Evolutionary conservation across 2,888 invertebrate genomes (phyloP), one percentile per base, ranked within the genome.

Genomic region (Teinopalpus imperialis): DNA sequence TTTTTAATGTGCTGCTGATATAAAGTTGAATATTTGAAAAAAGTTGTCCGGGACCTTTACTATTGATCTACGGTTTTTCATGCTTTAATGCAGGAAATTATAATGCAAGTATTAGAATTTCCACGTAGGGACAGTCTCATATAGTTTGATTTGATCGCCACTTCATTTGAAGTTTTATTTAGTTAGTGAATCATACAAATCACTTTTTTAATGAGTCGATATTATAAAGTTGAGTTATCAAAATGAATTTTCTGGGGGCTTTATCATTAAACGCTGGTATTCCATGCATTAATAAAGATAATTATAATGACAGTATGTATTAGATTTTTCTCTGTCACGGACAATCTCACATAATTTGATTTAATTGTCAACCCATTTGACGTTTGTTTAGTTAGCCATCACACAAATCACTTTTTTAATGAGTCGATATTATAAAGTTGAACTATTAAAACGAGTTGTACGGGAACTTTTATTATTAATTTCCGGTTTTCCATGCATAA

Each of bases 91-190:
- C 16, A 18, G 3, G n/a, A 24, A 31, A 32, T 31, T 31, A 41
- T 31, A n/a, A n/a, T n/a, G 41, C 18, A 8, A 12, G n/a, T n/a
- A 42, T 26, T 42, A 32, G 18, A 42, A 20, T n/a, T n/a, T n/a
- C n/a, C n/a, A n/a, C n/a, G n/a, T n/a, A n/a, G n/a, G 58, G 67
- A 68, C 74, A 66, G 16, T 73, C 66, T 67, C 66, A 60, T 66
- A 73, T 80, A 79, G 81, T 82, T 79, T 71, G 71, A 79, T 80
- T 77, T 75, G 70, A 76, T 81, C 77, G 80, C 79, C 81, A 71
- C 71, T 66, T 70, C 64, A 66, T 75, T 74, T 66, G 71, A 65
- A 66, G 70, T 72, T 72, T 72, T 16, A 75, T 75, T 71, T 71
- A 66, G 74, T 77, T 73, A 65, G 65, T 55, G 58, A 66, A 65